Evolutionary conservation across 2,888 invertebrate genomes (phyloP).

Genomic region (Chalcis sispes): DNA sequence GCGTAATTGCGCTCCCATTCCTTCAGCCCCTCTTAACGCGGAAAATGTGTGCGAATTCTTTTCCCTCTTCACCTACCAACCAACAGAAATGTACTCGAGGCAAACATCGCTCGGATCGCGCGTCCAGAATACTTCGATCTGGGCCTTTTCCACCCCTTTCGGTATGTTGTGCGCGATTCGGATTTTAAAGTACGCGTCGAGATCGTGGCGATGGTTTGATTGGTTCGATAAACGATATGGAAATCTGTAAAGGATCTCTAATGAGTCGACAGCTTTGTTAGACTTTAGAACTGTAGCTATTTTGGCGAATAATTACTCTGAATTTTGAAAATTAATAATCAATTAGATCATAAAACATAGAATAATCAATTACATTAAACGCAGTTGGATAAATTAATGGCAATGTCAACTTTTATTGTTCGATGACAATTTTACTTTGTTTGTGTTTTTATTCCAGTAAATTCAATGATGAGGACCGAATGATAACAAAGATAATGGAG

Average conservation of each 20-base stretch:
- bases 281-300: too few species aligned
- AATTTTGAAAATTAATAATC: too few species aligned
- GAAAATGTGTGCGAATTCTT: constrained; percentile 1
- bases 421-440: constrained; percentile 10
- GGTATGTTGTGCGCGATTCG: too few species aligned
- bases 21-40: constrained; percentile 17
- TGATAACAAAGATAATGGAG: constrained; percentile 5
- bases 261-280: not conserved
- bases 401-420: constrained; percentile 17
- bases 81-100: too few species aligned
- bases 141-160: too few species aligned
- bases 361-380: too few species aligned
- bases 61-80: too few species aligned
- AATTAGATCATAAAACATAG: too few species aligned
- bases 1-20: constrained; percentile 50
- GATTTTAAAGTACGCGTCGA: too few species aligned
- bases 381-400: too few species aligned
- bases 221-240: not conserved
- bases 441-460: constrained; percentile 20
- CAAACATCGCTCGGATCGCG: too few species aligned
- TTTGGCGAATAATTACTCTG: constrained; percentile 4
- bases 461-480: not conserved
- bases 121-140: too few species aligned
- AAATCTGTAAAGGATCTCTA: not conserved
- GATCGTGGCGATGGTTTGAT: not conserved